A percentile compares a stretch with the other conserved stretches of the same genome.
These are phyloP conservation scores for Papilio aristodemus DNA, from an alignment of 1,140 invertebrate genomes.

Conservation along the genomic window DNA sequence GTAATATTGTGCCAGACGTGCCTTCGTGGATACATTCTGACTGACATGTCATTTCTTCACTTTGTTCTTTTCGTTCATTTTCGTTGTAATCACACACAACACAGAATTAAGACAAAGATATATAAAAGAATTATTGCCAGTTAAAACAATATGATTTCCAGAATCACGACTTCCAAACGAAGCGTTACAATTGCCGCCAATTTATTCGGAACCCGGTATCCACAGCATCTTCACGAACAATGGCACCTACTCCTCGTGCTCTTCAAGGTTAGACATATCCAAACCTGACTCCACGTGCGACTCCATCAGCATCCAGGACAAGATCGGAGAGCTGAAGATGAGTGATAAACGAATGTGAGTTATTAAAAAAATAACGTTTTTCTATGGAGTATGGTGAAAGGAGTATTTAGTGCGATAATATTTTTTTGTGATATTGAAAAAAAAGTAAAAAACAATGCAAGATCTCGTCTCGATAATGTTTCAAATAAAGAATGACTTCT, in stretches of 20 bases:
- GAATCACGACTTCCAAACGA: constrained; percentile 37
- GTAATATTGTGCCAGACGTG: too few species aligned
- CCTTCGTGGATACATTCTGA: too few species aligned
- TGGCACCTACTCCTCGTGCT: constrained; percentile 16
- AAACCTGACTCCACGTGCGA: constrained; percentile 34
- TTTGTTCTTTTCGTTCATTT: too few species aligned
- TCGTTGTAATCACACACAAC: too few species aligned
- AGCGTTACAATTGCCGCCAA: constrained; percentile 52
- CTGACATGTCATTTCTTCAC: too few species aligned
- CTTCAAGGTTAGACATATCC: constrained; percentile 14
- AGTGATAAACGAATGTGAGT: constrained; percentile 36
- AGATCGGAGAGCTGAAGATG: constrained; percentile 61
- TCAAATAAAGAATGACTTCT: too few species aligned
- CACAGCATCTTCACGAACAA: constrained; percentile 35
- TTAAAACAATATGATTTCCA: constrained; percentile 31
- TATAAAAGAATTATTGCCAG: too few species aligned
- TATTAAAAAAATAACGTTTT: neutral
- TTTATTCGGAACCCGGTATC: constrained; percentile 47
- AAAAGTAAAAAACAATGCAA: too few species aligned
- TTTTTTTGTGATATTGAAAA: too few species aligned
- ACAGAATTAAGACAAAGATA: too few species aligned
- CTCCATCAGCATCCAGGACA: constrained; percentile 58
- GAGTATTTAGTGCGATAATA: too few species aligned
- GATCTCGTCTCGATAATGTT: too few species aligned
- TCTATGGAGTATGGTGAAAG: neutral